Evolutionary conservation across 1,140 invertebrate genomes (phyloP).

Genomic region (Varroa destructor): DNA sequence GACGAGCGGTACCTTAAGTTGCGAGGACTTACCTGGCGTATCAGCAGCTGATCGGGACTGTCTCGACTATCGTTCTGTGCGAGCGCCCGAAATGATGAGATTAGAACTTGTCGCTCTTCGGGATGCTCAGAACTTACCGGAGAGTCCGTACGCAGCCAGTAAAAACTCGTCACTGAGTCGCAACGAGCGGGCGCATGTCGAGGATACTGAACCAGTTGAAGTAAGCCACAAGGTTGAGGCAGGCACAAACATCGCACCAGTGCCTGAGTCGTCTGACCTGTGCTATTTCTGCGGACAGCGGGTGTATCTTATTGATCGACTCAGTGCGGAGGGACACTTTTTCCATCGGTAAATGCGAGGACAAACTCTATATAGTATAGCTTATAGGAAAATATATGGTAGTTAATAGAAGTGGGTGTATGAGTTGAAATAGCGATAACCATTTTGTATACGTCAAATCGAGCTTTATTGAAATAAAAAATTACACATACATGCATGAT

Average conservation of each 20-base stretch:
- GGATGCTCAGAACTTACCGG: too few species aligned
- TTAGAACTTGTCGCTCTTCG: too few species aligned
- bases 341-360: slow-evolving; percentile 53
- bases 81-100: too few species aligned
- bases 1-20: background rate
- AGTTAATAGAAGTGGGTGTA: background rate
- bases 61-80: too few species aligned
- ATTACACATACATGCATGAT: background rate
- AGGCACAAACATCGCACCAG: background rate
- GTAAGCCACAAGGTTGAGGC: background rate
- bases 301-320: slow-evolving; percentile 73
- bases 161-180: too few species aligned
- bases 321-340: slow-evolving; percentile 67
- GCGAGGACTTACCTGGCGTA: slow-evolving; percentile 14
- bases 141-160: too few species aligned
- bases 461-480: background rate
- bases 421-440: background rate
- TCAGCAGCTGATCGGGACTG: background rate
- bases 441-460: background rate
- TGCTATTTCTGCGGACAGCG: slow-evolving; percentile 74
- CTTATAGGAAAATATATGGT: background rate
- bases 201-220: background rate
- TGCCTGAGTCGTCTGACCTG: slow-evolving; percentile 49
- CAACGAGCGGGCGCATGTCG: too few species aligned
- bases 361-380: background rate